A percentile compares a stretch with the other conserved stretches of the same genome.
These are phyloP conservation scores for Terebella lapidaria DNA, from an alignment of 2,888 invertebrate species.

Conservation along the genomic window DNA sequence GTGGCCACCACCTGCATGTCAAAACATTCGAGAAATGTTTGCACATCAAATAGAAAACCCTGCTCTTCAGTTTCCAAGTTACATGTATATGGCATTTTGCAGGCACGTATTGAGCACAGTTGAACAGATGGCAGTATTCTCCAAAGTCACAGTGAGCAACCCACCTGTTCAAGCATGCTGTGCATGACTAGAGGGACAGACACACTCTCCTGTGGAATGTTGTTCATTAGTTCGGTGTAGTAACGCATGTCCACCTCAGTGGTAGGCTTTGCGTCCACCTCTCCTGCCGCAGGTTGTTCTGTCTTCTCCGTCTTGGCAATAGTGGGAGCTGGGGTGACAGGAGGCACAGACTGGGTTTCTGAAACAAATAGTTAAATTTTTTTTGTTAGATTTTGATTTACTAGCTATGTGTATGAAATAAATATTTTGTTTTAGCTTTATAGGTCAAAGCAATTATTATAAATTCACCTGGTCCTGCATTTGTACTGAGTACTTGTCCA, in stretches of 20 bases:
- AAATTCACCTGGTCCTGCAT: not conserved
- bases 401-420: too few relatives aligned
- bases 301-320: constrained; percentile 1
- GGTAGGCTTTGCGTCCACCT: not conserved
- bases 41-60: too few relatives aligned
- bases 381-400: too few relatives aligned
- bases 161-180: constrained; percentile 51
- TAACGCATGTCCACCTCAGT: constrained; percentile 42
- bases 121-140: too few relatives aligned
- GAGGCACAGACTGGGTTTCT: constrained; percentile 6
- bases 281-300: not conserved
- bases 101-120: too few relatives aligned
- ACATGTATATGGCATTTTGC: too few relatives aligned
- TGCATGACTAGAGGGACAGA: constrained; percentile 48
- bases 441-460: too few relatives aligned
- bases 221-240: constrained; percentile 50
- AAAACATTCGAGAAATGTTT: too few relatives aligned
- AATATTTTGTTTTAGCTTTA: too few relatives aligned
- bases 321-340: constrained; percentile 6
- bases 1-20: constrained; percentile 43
- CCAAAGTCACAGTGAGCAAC: too few relatives aligned
- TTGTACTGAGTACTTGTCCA: too few relatives aligned
- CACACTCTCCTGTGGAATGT: constrained; percentile 48
- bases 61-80: too few relatives aligned
- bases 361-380: not conserved